Evolutionary conservation across 2,113 vertebrate genomes (phyloP).

Genomic region (Hippocampus barbouri): DNA sequence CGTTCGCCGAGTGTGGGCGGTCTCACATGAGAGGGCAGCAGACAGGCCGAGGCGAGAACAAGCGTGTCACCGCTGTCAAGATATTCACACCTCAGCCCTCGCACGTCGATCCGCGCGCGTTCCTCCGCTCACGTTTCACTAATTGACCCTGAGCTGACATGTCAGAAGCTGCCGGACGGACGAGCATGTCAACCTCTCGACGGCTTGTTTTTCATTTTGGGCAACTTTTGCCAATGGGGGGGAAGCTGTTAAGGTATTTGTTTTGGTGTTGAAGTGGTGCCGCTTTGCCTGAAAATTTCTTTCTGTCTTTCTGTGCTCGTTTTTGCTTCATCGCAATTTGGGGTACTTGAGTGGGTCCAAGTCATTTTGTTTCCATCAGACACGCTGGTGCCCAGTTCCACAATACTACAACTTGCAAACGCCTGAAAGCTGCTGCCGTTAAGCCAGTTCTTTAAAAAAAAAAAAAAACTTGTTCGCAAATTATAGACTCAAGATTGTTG

Average conservation of each 20-base stretch:
- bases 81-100: constrained; percentile 55
- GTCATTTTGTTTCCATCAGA: too few relatives aligned
- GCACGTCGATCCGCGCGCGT: constrained; percentile 29
- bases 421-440: too few relatives aligned
- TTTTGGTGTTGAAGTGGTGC: neutral
- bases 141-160: constrained; percentile 65
- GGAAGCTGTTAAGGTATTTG: neutral
- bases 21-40: constrained; percentile 61
- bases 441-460: too few relatives aligned
- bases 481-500: too few relatives aligned
- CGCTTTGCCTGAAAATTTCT: neutral
- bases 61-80: constrained; percentile 46
- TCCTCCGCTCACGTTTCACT: constrained; percentile 35
- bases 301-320: neutral
- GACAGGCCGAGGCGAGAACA: constrained; percentile 40
- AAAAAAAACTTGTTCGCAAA: too few relatives aligned
- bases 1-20: constrained; percentile 40
- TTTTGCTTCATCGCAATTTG: too few relatives aligned
- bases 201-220: neutral
- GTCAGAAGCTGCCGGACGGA: constrained; percentile 37
- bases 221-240: constrained; percentile 18
- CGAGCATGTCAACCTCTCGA: constrained; percentile 22
- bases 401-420: too few relatives aligned
- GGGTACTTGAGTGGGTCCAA: too few relatives aligned
- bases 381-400: too few relatives aligned